phyloP scores from a whole-genome alignment of 2,113 vertebrate species.

The Syrrhaptes paradoxus region DNA sequence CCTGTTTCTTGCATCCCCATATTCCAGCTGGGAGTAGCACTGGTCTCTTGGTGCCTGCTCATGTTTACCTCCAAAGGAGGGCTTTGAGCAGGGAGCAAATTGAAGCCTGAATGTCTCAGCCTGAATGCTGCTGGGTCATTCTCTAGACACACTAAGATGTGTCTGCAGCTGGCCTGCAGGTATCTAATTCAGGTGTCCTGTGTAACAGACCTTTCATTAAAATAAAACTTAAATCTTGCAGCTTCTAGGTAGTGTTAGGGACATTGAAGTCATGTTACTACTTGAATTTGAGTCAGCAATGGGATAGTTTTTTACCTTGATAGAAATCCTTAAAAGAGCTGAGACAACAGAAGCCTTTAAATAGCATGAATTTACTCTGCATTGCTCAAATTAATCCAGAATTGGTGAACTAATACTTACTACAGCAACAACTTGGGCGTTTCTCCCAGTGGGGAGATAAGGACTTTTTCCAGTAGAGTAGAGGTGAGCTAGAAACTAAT shows the following conservation, averaged over 20 bases:
- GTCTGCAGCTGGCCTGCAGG: background rate
- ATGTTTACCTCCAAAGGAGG: background rate
- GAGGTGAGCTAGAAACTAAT: background rate
- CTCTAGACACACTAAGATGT: too few species aligned
- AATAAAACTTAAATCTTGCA: background rate
- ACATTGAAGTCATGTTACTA: background rate
- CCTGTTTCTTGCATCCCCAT: background rate
- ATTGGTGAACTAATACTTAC: background rate
- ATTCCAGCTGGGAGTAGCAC: background rate
- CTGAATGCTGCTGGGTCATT: background rate
- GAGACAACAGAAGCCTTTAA: background rate
- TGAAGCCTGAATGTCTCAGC: background rate
- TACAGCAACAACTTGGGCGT: background rate
- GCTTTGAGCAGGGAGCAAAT: background rate
- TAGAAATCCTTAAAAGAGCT: background rate
- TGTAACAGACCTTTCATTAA: background rate
- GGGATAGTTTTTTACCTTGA: background rate
- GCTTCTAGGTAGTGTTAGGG: background rate
- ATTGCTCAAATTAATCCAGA: background rate
- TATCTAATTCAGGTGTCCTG: rapidly evolving
- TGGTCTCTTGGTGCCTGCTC: background rate
- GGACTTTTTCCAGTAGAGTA: background rate
- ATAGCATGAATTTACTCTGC: background rate
- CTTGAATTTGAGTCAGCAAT: background rate
- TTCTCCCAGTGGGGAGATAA: background rate